Conservation (phyloP, 2,113 vertebrate genomes). For the Leuciscus idus region DNA sequence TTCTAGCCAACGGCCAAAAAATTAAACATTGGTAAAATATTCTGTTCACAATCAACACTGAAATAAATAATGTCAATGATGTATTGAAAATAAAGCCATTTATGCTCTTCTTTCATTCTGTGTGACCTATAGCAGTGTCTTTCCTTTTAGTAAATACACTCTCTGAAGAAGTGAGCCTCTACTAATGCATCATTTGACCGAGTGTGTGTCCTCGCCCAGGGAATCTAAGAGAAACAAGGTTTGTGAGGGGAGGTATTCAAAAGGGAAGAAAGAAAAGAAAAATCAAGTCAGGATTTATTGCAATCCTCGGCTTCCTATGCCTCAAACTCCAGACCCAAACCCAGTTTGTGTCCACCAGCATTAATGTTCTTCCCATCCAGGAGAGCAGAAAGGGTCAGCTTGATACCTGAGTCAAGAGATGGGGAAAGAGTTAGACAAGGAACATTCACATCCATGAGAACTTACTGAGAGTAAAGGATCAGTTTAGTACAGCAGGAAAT, state of each 20-base stretch:
- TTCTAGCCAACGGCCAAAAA: background rate
- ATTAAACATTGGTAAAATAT: slow-evolving; percentile 11
- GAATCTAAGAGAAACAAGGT: slow-evolving; percentile 81
- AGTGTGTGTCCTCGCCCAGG: slow-evolving; percentile 79
- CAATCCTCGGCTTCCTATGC: slow-evolving; percentile 78
- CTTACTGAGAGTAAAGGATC: background rate
- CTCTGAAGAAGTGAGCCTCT: slow-evolving; percentile 55
- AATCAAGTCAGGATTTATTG: slow-evolving; percentile 63
- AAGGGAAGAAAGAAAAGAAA: slow-evolving; percentile 69
- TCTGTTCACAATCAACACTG: slow-evolving; percentile 30
- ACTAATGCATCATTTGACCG: slow-evolving; percentile 68
- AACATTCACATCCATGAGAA: background rate
- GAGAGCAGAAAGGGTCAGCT: slow-evolving; percentile 93
- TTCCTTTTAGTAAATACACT: slow-evolving; percentile 26
- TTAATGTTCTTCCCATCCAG: slow-evolving; percentile 97
- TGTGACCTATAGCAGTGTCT: background rate
- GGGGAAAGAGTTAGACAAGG: background rate
- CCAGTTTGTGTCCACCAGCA: slow-evolving; percentile 94
- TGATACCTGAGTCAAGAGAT: slow-evolving; percentile 81
- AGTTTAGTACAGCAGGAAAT: too few species aligned
- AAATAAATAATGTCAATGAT: slow-evolving; percentile 57
- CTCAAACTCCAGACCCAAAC: slow-evolving; percentile 96
- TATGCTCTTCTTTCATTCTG: slow-evolving; percentile 15
- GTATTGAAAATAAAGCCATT: slow-evolving; percentile 49
- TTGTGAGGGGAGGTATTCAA: slow-evolving; percentile 85